Percentiles rank a stretch among this genome's conserved stretches.
Evolutionary conservation across 2,888 invertebrate genomes (phyloP).

Genomic region (Alitta virens): DNA sequence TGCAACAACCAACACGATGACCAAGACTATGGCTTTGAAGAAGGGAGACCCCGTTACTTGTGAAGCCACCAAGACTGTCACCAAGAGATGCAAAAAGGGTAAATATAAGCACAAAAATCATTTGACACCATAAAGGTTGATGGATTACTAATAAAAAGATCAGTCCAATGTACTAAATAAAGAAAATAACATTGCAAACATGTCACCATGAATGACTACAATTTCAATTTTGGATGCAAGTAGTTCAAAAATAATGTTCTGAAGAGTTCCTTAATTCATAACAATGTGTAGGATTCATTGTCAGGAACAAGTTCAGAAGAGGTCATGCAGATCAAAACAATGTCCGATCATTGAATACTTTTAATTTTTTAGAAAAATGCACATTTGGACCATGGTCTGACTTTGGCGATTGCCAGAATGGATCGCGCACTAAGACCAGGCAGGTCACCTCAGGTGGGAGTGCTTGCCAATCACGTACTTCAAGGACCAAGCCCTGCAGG

Average conservation of each 20-base stretch:
- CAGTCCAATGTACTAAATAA: too few relatives aligned
- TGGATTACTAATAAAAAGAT: too few relatives aligned
- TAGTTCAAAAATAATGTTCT: too few relatives aligned
- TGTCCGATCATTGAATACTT: too few relatives aligned
- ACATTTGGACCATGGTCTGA: constrained; percentile 44
- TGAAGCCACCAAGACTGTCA: constrained; percentile 8
- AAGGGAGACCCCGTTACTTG: constrained; percentile 4
- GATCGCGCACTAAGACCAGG: constrained; percentile 44
- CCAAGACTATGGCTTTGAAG: constrained; percentile 18
- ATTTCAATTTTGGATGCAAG: too few relatives aligned
- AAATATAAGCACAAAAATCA: neutral
- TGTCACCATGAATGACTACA: too few relatives aligned
- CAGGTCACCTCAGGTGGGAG: constrained; percentile 39
- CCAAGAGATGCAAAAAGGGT: constrained; percentile 16
- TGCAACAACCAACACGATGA: constrained; percentile 4
- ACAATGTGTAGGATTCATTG: too few relatives aligned
- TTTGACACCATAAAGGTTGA: too few relatives aligned
- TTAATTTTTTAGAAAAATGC: constrained; percentile 8
- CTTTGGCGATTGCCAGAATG: constrained; percentile 43
- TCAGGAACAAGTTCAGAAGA: too few relatives aligned
- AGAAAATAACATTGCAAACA: too few relatives aligned
- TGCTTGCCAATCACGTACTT: constrained; percentile 43
- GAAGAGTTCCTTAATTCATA: too few relatives aligned
- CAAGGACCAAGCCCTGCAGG: constrained; percentile 41
- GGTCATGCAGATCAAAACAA: too few relatives aligned